These are phyloP conservation scores for Cercocebus atys DNA, from an alignment of 2,113 vertebrate genomes.

Conservation along the genomic window DNA sequence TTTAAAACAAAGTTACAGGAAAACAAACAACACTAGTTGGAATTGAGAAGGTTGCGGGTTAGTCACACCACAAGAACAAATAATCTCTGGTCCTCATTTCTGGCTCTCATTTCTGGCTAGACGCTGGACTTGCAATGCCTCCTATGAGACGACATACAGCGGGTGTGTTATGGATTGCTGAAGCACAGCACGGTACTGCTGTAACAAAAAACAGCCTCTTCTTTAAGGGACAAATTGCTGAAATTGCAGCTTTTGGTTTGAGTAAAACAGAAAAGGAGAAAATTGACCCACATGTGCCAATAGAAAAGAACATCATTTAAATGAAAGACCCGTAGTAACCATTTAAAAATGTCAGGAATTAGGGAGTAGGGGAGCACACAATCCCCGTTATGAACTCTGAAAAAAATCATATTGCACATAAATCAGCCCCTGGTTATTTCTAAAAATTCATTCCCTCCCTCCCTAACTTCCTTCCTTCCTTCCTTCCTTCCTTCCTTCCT, in stretches of 20 bases:
- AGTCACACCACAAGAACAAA: neutral
- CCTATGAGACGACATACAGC: neutral
- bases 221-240: neutral
- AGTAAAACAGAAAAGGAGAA: neutral
- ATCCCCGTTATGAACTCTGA: neutral
- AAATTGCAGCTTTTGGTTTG: neutral
- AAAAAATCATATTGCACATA: neutral
- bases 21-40: neutral
- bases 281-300: neutral
- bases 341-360: neutral
- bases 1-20: neutral
- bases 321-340: neutral
- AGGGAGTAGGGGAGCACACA: neutral
- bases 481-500: neutral
- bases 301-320: neutral
- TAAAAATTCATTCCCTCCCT: neutral
- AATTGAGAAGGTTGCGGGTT: neutral
- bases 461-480: neutral
- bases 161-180: fast-evolving
- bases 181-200: neutral
- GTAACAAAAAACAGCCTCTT: neutral
- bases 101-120: neutral
- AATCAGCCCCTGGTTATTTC: neutral
- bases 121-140: neutral
- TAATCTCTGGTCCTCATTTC: neutral